phyloP scores from a whole-genome alignment of 2,888 invertebrate genomes.

The Lordiphosa fenestrarum region DNA sequence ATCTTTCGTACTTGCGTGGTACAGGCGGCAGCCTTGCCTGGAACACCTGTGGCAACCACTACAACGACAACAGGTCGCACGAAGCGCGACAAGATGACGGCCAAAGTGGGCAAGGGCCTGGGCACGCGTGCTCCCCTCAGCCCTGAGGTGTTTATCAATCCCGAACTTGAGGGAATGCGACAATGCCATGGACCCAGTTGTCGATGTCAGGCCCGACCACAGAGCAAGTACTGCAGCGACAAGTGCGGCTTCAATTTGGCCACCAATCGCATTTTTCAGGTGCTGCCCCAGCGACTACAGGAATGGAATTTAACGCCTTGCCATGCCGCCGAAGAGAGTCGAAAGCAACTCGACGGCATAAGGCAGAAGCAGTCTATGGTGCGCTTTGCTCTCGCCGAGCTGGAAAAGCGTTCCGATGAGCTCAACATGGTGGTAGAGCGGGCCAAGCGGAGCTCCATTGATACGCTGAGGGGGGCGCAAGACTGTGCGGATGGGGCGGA shows the following conservation, averaged over 20 bases:
- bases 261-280: slow-evolving; percentile 87
- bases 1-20: slow-evolving; percentile 81
- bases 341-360: slow-evolving; percentile 86
- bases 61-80: slow-evolving; percentile 13
- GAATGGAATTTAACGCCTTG: slow-evolving; percentile 95
- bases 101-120: slow-evolving; percentile 20
- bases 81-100: slow-evolving; percentile 66
- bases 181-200: slow-evolving; percentile 98
- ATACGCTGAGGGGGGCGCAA: slow-evolving; percentile 81
- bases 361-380: slow-evolving; percentile 90
- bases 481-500: slow-evolving; percentile 84
- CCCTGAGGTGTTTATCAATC: slow-evolving; percentile 78
- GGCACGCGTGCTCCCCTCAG: slow-evolving; percentile 69
- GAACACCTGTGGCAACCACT: slow-evolving; percentile 1
- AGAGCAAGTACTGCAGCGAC: slow-evolving; percentile 96
- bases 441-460: slow-evolving; percentile 87
- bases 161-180: slow-evolving; percentile 84
- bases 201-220: slow-evolving; percentile 86
- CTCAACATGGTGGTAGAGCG: slow-evolving; percentile 90
- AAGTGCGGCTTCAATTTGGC: slow-evolving; percentile 95
- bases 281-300: slow-evolving; percentile 91
- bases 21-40: slow-evolving; percentile 35
- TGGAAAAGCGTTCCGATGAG: slow-evolving; percentile 89
- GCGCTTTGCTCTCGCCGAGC: slow-evolving; percentile 87
- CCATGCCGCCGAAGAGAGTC: slow-evolving; percentile 91